These are phyloP conservation scores for Paralvinella palmiformis DNA, from an alignment of 1,140 invertebrate genomes.

Conservation along the genomic window DNA sequence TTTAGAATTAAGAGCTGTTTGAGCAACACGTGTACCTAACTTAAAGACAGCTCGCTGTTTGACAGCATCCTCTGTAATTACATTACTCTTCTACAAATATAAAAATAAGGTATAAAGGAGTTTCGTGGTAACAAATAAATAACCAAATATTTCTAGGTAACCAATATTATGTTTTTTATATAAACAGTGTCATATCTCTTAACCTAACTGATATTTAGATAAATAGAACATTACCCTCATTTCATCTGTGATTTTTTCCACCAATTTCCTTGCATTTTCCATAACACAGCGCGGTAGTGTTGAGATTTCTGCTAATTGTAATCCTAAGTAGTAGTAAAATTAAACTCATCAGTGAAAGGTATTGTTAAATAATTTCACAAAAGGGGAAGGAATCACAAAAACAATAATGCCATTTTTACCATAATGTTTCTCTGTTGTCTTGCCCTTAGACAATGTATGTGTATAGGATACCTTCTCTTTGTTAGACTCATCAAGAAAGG, in stretches of 20 bases:
- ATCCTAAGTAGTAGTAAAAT: conserved; percentile 24
- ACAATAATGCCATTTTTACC: conserved; percentile 22
- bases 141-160: background rate
- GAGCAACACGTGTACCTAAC: conserved; percentile 37
- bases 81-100: background rate
- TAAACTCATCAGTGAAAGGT: background rate
- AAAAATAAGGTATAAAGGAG: background rate
- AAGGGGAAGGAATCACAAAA: background rate
- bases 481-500: conserved; percentile 30
- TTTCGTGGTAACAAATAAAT: background rate
- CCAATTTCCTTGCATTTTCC: no score
- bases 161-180: background rate
- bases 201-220: background rate
- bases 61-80: conserved; percentile 18
- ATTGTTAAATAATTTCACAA: background rate
- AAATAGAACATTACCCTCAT: no score
- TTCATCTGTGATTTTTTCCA: no score
- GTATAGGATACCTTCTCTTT: conserved; percentile 42
- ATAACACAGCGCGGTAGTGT: no score
- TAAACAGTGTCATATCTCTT: no score
- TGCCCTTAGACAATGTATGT: conserved; percentile 40
- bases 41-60: conserved; percentile 37
- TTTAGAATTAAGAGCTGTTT: conserved; percentile 38
- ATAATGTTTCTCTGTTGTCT: conserved; percentile 43
- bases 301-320: conserved; percentile 20